Evolutionary conservation across 2,113 vertebrate genomes (phyloP).

Genomic region (Ovis canadensis): DNA sequence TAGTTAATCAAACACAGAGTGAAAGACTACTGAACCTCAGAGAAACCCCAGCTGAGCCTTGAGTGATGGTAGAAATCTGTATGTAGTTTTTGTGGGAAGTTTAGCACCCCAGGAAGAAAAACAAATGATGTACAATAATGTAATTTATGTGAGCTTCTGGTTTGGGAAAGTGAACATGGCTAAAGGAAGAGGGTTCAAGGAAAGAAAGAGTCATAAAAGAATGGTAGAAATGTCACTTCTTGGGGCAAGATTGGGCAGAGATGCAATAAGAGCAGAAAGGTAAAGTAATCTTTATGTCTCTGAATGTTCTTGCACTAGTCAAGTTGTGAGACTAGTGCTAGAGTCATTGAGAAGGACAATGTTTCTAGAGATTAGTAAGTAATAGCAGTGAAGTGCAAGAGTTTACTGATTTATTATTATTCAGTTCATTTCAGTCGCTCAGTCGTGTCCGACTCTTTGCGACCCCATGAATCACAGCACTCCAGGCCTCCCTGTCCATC

Average conservation of each 20-base stretch:
- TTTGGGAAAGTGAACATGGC: not conserved
- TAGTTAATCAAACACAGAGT: not conserved
- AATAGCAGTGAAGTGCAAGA: not conserved
- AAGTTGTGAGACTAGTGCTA: not conserved
- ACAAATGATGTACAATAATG: not conserved
- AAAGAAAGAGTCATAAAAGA: not conserved
- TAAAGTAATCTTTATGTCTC: not conserved
- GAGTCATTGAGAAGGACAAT: not conserved
- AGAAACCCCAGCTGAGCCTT: not conserved
- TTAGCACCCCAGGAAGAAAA: not conserved
- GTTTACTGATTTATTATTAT: not conserved
- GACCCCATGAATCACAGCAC: not conserved
- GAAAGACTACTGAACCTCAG: not conserved
- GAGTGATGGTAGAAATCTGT: not conserved
- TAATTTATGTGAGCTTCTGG: not conserved
- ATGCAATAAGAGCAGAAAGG: not conserved
- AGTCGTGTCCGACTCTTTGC: not conserved
- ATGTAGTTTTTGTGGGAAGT: not conserved
- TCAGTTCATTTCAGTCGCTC: not conserved
- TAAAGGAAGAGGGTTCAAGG: not conserved
- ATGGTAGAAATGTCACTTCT: not conserved
- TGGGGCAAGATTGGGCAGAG: not conserved
- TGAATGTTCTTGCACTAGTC: not conserved
- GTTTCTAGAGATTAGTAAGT: not conserved
- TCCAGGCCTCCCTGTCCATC: not conserved